Conservation (phyloP, 2,888 invertebrate genomes). For the Hoplodrina blanda region DNA sequence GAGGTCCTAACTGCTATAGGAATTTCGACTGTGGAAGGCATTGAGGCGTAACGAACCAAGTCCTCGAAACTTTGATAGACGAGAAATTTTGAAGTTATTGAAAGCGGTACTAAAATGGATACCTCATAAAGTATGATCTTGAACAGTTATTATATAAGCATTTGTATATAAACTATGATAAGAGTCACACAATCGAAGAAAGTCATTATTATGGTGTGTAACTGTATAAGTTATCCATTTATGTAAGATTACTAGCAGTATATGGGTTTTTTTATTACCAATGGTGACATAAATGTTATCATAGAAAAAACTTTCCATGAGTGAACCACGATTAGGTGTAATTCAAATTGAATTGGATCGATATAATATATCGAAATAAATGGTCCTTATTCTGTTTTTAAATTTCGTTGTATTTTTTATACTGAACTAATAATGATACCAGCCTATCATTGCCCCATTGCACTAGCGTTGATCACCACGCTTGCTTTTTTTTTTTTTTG, state of each 20-base stretch:
- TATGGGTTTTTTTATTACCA: too few species aligned
- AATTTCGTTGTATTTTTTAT: too few species aligned
- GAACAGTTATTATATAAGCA: neutral
- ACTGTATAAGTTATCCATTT: neutral
- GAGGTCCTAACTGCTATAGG: neutral
- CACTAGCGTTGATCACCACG: too few species aligned
- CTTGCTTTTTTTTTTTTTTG: too few species aligned
- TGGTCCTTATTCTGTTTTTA: too few species aligned
- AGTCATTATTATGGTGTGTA: neutral
- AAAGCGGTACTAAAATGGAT: conserved; percentile 14
- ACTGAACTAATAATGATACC: too few species aligned
- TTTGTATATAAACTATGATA: too few species aligned
- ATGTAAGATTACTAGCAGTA: too few species aligned
- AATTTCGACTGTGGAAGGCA: conserved; percentile 20
- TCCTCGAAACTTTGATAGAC: conserved; percentile 6
- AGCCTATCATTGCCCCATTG: too few species aligned
- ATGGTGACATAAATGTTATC: too few species aligned
- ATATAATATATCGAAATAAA: neutral
- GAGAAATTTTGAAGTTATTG: neutral
- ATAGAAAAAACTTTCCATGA: too few species aligned
- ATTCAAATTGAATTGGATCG: too few species aligned
- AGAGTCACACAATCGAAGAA: neutral
- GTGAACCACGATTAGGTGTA: neutral
- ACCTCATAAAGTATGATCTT: neutral
- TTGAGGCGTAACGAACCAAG: neutral